Base-by-base conservation (phyloP, 1,140 invertebrate species). In the Aphidius gifuensis region DNA sequence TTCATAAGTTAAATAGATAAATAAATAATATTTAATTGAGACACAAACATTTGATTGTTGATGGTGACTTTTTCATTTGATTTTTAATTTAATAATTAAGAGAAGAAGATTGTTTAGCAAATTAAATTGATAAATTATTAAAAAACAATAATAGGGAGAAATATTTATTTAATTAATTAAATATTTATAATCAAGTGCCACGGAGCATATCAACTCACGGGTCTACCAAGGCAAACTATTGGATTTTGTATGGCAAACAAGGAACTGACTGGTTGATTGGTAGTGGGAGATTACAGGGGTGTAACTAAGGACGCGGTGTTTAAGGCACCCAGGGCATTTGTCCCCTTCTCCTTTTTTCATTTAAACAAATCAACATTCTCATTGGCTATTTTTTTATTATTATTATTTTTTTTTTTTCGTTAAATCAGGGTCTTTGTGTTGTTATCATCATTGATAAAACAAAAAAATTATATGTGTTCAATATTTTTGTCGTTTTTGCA, bases 161-260 rank as follows among this genome's bases (percentile, higher is more conserved):
- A 2, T 23, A 23, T 23, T 49, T 16, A 3, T 49, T 16, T 21
- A 21, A 42, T 54, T 54, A 6, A 6, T 54, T n/a, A n/a, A 21
- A 45, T 43, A 40, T 40, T 60, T 58, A 69, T 67, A 69, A 61
- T 61, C 62, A 64, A 68, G 66, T 66, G 65, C 67, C 62, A 72
- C 70, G 66, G 64, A 55, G 66, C 73, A 74, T 75, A 76, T 68
- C 68, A 38, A 68, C 74, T 76, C 69, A 69, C 69, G 69, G 73
- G 60, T 70, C 74, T 63, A 63, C 61, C 77, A 74, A 76, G 76
- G 75, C 75, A 74, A 81, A 81, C 79, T 81, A 81, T 79, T 81
- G 75, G 79, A 81, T 80, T 81, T 81, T 79, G 77, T 81, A 79
- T 78, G 79, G 79, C 79, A 81, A 81, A 81, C 79, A 80, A 81